Conservation (phyloP, 2,797 vertebrate species). For the Epinephelus coioides region DNA sequence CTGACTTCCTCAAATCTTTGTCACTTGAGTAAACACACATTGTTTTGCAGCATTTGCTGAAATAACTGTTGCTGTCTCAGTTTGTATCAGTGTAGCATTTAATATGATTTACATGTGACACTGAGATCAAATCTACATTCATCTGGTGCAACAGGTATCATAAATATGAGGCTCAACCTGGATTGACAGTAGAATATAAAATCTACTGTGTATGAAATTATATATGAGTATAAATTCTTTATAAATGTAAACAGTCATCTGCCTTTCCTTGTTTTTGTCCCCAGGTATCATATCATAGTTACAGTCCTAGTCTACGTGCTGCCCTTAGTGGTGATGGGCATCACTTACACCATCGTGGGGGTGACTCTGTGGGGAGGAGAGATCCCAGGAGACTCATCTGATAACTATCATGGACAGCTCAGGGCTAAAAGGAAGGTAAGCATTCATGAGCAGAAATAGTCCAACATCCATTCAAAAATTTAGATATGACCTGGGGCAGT, state of each 20-base stretch:
- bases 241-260: not conserved
- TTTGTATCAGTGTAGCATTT: not conserved
- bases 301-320: constrained; percentile 93
- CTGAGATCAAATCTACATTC: not conserved
- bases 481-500: not conserved
- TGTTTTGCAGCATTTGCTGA: not conserved
- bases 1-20: no score
- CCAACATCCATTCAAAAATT: constrained; percentile 14
- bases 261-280: not conserved
- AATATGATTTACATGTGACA: not conserved
- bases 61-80: not conserved
- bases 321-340: constrained; percentile 94
- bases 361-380: constrained; percentile 96
- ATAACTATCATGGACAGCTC: constrained; percentile 97
- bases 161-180: not conserved
- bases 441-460: not conserved
- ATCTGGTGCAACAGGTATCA: not conserved
- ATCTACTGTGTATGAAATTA: not conserved
- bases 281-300: constrained; percentile 95
- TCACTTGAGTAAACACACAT: not conserved
- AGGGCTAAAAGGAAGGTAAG: constrained; percentile 97
- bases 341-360: constrained; percentile 97
- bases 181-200: not conserved
- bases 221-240: not conserved
- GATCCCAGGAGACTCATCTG: constrained; percentile 94